Evolutionary conservation across 2,797 vertebrate species (phyloP), one percentile per base, ranked within the genome.

Genomic region (Parauchenoglanis ngamensis): DNA sequence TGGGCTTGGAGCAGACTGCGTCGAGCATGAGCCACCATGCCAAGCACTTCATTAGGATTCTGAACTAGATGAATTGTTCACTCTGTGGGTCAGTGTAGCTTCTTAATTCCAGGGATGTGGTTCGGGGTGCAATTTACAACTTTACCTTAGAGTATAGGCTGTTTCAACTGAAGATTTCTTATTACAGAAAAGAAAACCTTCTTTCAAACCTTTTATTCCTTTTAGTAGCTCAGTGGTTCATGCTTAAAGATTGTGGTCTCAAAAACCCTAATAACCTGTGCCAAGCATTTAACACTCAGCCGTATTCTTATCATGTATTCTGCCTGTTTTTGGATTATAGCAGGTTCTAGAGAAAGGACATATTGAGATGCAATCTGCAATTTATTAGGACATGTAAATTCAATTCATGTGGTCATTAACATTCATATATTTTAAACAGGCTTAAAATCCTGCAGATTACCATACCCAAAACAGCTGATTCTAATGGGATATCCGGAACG

Each of bases 21-120:
- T 35, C 19, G 70, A 59, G 84, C 49, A 70, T 87, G 57, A 61
- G 40, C 54, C 57, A 40, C 83, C 79, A 83, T 87, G 77, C 81
- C 86, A 86, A 86, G 77, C 44, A 68, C 85, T 90, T 90, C 86
- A 79, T 87, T 88, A 89, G 72, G 85, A 83, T 88, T 86, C 82
- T 63, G 85, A 28, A 81, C 46, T 68, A 78, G 15, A 83, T 75
- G 70, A 57, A 79, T 61, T 83, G 81, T 78, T 86, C 28, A 49
- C 75, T 83, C 82, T 88, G 68, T 80, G 59, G 23, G 35, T 65
- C 59, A 88, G 40, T 82, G 61, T 81, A 76, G 49, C 5, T 85
- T 82, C 40, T 73, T 57, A 56, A 84, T 68, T 35, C 79, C 46
- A 76, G 31, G 68, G 44, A 83, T 59, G 59, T 31, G 25, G n/a